A percentile compares a stretch with the other conserved stretches of the same genome.
Evolutionary conservation across 2,888 invertebrate species (phyloP).

Genomic region (Sarcophaga caerulescens): DNA sequence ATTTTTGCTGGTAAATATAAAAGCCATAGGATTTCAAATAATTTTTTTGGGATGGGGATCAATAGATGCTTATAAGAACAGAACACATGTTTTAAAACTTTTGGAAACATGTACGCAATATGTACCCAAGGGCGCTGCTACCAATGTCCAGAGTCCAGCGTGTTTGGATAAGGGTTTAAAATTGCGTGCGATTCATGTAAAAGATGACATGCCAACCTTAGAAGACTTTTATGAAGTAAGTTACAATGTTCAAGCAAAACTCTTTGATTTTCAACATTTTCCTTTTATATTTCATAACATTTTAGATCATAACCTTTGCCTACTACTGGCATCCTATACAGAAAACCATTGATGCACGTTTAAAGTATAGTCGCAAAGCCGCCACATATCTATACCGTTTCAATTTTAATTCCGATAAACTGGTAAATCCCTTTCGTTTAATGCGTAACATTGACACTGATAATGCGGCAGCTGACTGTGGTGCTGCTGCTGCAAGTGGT

Average conservation of each 20-base stretch:
- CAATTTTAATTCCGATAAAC: constrained; percentile 72
- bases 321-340: constrained; percentile 71
- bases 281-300: neutral
- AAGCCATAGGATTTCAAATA: neutral
- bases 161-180: constrained; percentile 67
- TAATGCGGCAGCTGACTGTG: neutral
- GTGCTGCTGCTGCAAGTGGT: constrained; percentile 69
- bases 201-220: constrained; percentile 62
- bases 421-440: constrained; percentile 71
- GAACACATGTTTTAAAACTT: neutral
- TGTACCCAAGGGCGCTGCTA: constrained; percentile 66
- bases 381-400: constrained; percentile 74
- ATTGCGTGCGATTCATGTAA: constrained; percentile 68
- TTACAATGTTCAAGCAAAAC: neutral
- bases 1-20: neutral
- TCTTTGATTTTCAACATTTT: too few species aligned
- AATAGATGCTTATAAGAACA: constrained; percentile 47
- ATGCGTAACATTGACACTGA: constrained; percentile 57
- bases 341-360: constrained; percentile 51
- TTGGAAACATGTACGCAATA: constrained; percentile 61
- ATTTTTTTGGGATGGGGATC: neutral
- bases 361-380: constrained; percentile 52
- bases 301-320: constrained; percentile 70
- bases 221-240: constrained; percentile 69
- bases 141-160: constrained; percentile 56